These are phyloP conservation scores for Chaetodon trifascialis DNA, from an alignment of 2,113 vertebrate species.

Conservation along the genomic window DNA sequence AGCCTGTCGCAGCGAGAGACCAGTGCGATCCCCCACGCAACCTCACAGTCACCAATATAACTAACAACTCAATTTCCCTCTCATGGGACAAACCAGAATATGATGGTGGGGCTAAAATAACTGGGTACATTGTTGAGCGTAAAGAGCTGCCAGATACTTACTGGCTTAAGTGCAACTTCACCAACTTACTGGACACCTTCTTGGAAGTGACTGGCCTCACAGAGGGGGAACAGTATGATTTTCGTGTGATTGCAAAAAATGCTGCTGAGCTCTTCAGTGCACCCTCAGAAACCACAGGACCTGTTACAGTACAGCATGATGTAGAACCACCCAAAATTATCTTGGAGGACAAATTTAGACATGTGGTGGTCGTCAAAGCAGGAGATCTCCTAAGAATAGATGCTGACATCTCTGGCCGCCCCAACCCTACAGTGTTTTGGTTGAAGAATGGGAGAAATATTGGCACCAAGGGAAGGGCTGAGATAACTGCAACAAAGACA, in stretches of 20 bases:
- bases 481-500: conserved; percentile 89
- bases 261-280: conserved; percentile 93
- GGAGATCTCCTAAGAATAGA: conserved; percentile 95
- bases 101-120: conserved; percentile 97
- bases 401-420: conserved; percentile 92
- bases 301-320: conserved; percentile 95
- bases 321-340: conserved; percentile 94
- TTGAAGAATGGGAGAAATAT: conserved; percentile 94
- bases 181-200: conserved; percentile 93
- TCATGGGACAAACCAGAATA: conserved; percentile 96
- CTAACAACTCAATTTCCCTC: conserved; percentile 93
- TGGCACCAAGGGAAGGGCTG: conserved; percentile 92
- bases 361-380: conserved; percentile 92
- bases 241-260: conserved; percentile 95
- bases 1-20: conserved; percentile 94
- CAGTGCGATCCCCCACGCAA: conserved; percentile 95
- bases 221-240: conserved; percentile 95
- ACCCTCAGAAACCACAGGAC: conserved; percentile 94
- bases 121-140: conserved; percentile 94
- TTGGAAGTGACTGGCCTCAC: conserved; percentile 94
- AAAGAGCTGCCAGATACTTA: conserved; percentile 94
- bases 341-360: conserved; percentile 92
- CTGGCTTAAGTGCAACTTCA: conserved; percentile 98
- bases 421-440: conserved; percentile 94
- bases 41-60: conserved; percentile 94